A percentile compares a stretch with the other conserved stretches of the same genome.
These are phyloP conservation scores for Ceraclea dissimilis DNA, from an alignment of 2,888 invertebrate genomes.

Conservation along the genomic window DNA sequence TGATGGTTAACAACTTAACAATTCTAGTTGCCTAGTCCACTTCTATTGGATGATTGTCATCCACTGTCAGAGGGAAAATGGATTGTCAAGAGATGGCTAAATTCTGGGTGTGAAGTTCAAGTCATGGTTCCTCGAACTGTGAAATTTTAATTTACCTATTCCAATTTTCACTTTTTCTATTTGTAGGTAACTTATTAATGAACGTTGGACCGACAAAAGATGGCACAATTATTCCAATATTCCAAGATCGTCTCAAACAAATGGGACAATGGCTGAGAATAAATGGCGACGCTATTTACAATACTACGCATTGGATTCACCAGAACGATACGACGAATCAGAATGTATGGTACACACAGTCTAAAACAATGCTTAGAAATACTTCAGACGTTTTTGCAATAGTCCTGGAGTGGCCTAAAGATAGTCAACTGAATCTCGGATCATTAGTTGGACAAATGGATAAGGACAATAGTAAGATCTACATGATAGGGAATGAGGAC, in stretches of 20 bases:
- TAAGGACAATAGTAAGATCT: constrained; percentile 33
- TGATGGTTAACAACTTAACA: not conserved
- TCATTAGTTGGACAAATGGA: constrained; percentile 35
- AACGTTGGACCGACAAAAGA: constrained; percentile 88
- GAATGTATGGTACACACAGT: constrained; percentile 68
- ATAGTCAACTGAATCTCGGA: constrained; percentile 43
- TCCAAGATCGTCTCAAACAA: constrained; percentile 71
- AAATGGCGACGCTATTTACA: constrained; percentile 87
- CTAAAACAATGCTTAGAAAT: constrained; percentile 12
- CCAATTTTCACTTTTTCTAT: no score
- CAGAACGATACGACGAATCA: constrained; percentile 74
- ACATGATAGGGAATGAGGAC: constrained; percentile 45
- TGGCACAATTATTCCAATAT: constrained; percentile 78
- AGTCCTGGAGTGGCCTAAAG: constrained; percentile 58
- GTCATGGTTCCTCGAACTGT: no score
- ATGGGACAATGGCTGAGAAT: constrained; percentile 73
- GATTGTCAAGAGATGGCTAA: no score
- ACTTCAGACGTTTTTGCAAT: not conserved
- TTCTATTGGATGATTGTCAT: no score
- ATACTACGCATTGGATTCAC: constrained; percentile 64
- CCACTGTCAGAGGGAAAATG: no score
- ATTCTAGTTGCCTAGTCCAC: no score
- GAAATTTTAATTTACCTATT: no score
- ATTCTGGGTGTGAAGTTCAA: no score
- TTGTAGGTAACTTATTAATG: constrained; percentile 63